Base-by-base conservation (phyloP, 2,113 vertebrate species). In the Scytalopus superciliaris region DNA sequence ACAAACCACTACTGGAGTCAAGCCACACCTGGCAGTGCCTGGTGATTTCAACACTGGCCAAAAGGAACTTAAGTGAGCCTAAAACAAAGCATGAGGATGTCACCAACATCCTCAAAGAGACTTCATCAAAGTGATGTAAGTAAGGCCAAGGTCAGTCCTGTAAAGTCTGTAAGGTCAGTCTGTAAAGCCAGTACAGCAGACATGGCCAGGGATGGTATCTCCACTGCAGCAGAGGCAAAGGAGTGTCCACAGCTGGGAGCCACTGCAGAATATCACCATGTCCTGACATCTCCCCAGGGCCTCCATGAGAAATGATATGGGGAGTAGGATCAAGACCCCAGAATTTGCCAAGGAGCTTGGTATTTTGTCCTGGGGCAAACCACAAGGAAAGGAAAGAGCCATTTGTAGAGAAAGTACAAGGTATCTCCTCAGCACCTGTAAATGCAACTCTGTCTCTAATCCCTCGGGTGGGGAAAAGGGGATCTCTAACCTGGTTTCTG, bases 241-340 rank as follows among this genome's bases (percentile, higher is more conserved):
- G 44, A 18, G 9, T 0, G 10, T 21, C 68, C 6, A 28, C 14
- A 6, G n/a, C 47, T 1, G 0, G 37, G 21, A 72, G 25, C 27
- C 11, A 10, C 60, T 62, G 47, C 22, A 44, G 37, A 76, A 27
- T 0, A 52, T 52, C 50, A 52, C 50, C 50, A 27, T 52, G 14
- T 82, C 28, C 17, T 37, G 60, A 16, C 16, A 45, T 22, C 8
- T 40, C 55, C 37, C 4, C 7, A 70, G 22, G 42, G 7, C 10
- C 9, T 70, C 31, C 52, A 59, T 30, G 52, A 78, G 55, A 74
- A 82, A 59, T 14, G 24, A 49, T 3, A 39, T 53, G 35, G 12
- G 37, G 5, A 84, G 24, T 8, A 33, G 13, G 53, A 81, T 63
- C 24, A 77, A 33, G 40, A 60, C n/a, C 35, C 33, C 50, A 37